These are phyloP conservation scores for Cygnus buccinator DNA, from an alignment of 2,113 vertebrate species.

Conservation along the genomic window DNA sequence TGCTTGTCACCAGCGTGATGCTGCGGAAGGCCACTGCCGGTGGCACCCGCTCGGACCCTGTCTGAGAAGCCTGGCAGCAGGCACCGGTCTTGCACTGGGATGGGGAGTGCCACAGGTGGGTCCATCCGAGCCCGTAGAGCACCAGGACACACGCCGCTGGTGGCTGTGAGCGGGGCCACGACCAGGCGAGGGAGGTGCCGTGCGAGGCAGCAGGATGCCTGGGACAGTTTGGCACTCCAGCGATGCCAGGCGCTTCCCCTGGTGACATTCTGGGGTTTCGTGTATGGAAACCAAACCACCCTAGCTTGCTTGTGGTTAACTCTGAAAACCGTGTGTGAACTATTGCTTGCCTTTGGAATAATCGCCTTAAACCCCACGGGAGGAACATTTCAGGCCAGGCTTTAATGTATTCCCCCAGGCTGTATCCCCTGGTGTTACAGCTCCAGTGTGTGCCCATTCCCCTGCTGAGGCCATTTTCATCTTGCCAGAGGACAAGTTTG, in stretches of 20 bases:
- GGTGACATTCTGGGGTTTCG: rapidly evolving
- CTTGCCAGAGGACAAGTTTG: rapidly evolving
- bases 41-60: no score
- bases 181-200: neutral
- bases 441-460: rapidly evolving
- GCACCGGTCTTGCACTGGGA: neutral
- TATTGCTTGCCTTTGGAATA: neutral
- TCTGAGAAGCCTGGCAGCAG: no score
- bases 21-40: neutral
- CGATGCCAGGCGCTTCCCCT: neutral
- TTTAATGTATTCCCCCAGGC: neutral
- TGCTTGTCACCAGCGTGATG: neutral
- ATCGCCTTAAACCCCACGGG: neutral
- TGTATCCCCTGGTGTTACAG: rapidly evolving
- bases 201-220: neutral
- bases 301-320: rapidly evolving
- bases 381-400: neutral
- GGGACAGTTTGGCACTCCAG: neutral
- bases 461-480: neutral
- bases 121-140: neutral
- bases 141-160: rapidly evolving
- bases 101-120: neutral
- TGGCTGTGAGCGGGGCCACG: neutral
- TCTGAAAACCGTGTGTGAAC: neutral
- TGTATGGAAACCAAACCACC: neutral